These are phyloP conservation scores for Caenorhabditis plicata DNA, from an alignment of 2,888 invertebrate species.

Conservation along the genomic window DNA sequence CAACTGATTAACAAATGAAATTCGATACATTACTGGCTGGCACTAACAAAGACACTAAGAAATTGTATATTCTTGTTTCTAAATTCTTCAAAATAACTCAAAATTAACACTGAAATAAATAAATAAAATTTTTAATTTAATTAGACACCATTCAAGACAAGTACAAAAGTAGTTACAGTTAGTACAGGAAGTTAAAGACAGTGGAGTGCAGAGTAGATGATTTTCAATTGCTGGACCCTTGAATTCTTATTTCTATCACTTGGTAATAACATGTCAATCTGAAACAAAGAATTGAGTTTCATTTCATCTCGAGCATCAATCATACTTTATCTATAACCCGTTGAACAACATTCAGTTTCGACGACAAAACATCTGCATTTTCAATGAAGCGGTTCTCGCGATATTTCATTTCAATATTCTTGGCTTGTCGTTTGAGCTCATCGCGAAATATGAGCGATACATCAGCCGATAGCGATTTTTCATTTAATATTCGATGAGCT, in stretches of 20 bases:
- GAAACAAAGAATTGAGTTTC: no score
- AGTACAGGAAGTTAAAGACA: no score
- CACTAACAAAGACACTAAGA: no score
- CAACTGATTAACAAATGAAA: no score
- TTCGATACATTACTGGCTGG: no score
- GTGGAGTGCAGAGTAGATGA: slow-evolving; percentile 21
- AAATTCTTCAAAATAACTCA: no score
- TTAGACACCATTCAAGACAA: no score
- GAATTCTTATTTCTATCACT: slow-evolving; percentile 3
- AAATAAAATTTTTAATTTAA: no score
- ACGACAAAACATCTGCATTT: not conserved
- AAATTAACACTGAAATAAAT: no score
- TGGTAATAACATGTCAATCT: not conserved
- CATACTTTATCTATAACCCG: slow-evolving; percentile 9
- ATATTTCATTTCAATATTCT: slow-evolving; percentile 5
- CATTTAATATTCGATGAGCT: not conserved
- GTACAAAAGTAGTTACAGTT: no score
- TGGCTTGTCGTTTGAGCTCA: slow-evolving; percentile 2
- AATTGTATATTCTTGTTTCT: no score
- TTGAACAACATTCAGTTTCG: slow-evolving; percentile 3
- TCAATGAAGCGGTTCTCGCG: slow-evolving; percentile 1
- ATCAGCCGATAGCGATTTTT: not conserved
- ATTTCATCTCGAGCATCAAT: no score
- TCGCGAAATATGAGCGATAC: slow-evolving; percentile 3
- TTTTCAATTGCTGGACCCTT: slow-evolving; percentile 22